Evolutionary conservation across 2,888 invertebrate genomes (phyloP).

Genomic region (Heliconius ethilla): DNA sequence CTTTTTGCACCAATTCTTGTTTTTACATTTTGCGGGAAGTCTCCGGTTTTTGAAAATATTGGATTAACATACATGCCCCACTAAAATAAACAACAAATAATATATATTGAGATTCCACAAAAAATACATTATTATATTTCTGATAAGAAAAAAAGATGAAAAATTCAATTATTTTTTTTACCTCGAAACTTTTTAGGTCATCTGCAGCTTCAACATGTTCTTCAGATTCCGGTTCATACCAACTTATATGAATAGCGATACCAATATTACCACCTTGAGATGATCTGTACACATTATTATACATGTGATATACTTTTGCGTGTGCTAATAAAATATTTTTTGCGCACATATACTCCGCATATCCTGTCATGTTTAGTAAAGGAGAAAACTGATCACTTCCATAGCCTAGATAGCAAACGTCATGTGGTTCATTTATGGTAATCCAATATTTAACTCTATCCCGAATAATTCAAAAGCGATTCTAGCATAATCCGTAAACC

Average conservation of each 20-base stretch:
- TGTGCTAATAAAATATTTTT: constrained; percentile 77
- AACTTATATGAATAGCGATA: constrained; percentile 46
- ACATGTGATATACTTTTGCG: constrained; percentile 59
- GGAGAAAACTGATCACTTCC: constrained; percentile 51
- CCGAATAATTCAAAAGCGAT: constrained; percentile 62
- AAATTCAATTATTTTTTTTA: constrained; percentile 39
- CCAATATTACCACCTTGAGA: constrained; percentile 51
- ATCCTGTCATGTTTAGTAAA: constrained; percentile 57
- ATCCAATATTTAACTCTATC: constrained; percentile 72
- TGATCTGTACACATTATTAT: constrained; percentile 53
- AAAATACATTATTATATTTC: neutral
- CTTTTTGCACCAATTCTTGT: constrained; percentile 80
- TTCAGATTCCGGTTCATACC: constrained; percentile 63
- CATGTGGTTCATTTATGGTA: constrained; percentile 76
- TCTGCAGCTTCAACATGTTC: constrained; percentile 69
- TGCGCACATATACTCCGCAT: constrained; percentile 69
- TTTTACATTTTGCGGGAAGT: constrained; percentile 83
- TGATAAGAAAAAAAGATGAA: neutral
- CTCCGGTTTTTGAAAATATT: constrained; percentile 81
- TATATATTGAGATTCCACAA: neutral
- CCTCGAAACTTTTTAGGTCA: constrained; percentile 72
- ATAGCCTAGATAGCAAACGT: constrained; percentile 58
- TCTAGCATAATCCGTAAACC: constrained; percentile 65
- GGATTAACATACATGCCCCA: constrained; percentile 83
- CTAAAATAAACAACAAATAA: constrained; percentile 57